Conservation (phyloP, 2,888 invertebrate species). For the Sicus ferrugineus region DNA sequence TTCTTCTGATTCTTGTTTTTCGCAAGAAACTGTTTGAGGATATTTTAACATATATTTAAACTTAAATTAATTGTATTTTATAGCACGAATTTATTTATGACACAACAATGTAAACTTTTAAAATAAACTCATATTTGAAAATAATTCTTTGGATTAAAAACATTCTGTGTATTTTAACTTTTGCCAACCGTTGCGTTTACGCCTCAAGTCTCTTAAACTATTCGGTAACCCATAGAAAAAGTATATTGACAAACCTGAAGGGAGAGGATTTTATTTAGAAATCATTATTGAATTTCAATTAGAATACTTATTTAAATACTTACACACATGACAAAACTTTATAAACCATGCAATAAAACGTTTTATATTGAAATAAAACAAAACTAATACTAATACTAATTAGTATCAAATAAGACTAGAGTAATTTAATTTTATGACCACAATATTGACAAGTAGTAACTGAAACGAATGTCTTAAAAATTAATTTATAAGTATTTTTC, state of each 20-base stretch:
- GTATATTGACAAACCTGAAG: slow-evolving; percentile 74
- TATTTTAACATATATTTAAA: too few relatives aligned
- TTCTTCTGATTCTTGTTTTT: too few relatives aligned
- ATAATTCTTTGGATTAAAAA: slow-evolving; percentile 34
- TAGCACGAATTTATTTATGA: not conserved
- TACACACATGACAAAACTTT: too few relatives aligned
- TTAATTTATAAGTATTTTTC: not conserved
- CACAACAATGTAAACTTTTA: not conserved
- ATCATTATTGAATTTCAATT: too few relatives aligned
- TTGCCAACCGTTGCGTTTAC: slow-evolving; percentile 59
- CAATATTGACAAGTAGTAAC: not conserved
- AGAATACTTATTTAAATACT: too few relatives aligned
- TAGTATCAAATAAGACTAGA: not conserved
- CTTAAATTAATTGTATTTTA: not conserved
- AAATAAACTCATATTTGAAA: not conserved
- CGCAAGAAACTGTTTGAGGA: too few relatives aligned
- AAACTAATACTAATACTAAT: not conserved
- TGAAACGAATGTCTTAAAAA: not conserved
- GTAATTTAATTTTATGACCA: not conserved
- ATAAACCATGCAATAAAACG: too few relatives aligned
- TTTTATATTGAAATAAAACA: not conserved
- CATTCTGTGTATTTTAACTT: slow-evolving; percentile 58
- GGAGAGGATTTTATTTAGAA: slow-evolving; percentile 2
- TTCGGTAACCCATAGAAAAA: slow-evolving; percentile 74
- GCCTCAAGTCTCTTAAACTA: slow-evolving; percentile 57